A percentile compares a stretch with the other conserved stretches of the same genome.
Evolutionary conservation across 2,113 vertebrate species (phyloP).

Genomic region (Hippocampus zosterae): DNA sequence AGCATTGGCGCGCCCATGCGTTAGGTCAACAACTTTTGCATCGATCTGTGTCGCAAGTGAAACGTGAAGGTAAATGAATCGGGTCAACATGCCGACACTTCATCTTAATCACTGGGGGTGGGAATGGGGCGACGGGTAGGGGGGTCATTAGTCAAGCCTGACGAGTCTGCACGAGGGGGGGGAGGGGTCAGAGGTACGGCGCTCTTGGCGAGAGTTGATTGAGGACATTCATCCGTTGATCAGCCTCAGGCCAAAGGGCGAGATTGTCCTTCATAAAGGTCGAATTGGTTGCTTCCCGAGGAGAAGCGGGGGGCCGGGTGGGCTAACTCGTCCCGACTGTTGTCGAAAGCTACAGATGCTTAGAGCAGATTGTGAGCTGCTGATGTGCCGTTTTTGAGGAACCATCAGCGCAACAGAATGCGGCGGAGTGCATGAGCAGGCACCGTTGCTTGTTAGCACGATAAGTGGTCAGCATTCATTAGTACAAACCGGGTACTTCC

Average conservation of each 20-base stretch:
- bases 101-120: conserved; percentile 46
- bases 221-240: conserved; percentile 66
- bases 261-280: conserved; percentile 58
- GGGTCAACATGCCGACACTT: conserved; percentile 57
- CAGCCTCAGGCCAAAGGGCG: conserved; percentile 42
- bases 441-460: too few relatives aligned
- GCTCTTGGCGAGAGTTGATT: conserved; percentile 57
- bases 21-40: conserved; percentile 57
- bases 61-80: conserved; percentile 51
- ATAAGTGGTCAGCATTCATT: too few relatives aligned
- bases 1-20: conserved; percentile 35
- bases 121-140: not conserved
- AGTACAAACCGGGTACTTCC: too few relatives aligned
- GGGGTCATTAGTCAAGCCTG: conserved; percentile 55
- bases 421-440: too few relatives aligned
- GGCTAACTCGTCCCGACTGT: conserved; percentile 16
- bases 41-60: conserved; percentile 51
- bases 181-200: conserved; percentile 40
- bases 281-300: conserved; percentile 55
- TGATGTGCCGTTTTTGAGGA: conserved; percentile 34
- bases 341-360: conserved; percentile 49
- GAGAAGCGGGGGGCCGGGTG: conserved; percentile 20
- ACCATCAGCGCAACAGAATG: conserved; percentile 24
- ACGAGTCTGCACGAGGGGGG: conserved; percentile 34
- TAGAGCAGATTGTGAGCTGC: conserved; percentile 50